Base-by-base conservation (phyloP, 2,113 vertebrate species). In the Cinclus cinclus region DNA sequence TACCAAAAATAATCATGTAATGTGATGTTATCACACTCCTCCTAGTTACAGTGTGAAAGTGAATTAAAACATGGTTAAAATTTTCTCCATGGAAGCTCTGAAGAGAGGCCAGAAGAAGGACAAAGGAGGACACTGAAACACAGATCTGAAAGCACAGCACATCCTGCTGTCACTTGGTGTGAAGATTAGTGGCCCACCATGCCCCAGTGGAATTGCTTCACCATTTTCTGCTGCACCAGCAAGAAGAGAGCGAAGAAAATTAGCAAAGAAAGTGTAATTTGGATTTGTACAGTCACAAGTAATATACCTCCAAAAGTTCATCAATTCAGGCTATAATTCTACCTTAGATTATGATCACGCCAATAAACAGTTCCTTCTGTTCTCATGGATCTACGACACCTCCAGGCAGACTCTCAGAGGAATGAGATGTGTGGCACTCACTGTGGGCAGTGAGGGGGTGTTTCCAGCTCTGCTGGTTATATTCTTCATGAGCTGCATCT, bases 381-480 rank as follows among this genome's bases (percentile, higher is more conserved):
- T 75, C 52, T 47, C 12, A 8, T 27, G 53, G 68, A 63, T 90
- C 65, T 69, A 8, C 68, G 76, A 69, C 27, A 83, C 58, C 79
- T 81, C 73, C 83, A 96, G 73, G 6, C 71, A 86, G 52, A 22
- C 65, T 90, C 81, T 56, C 7, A 24, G 52, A 68, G 58, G 79
- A 68, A 78, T 39, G 58, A 76, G 76, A 46, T 68, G 71, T 9
- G 49, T 65, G 76, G 60, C 49, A 30, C 74, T 93, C 42, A 2
- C 65, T 37, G 92, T 93, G 93, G 94, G 92, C 84, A 90, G 69
- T 12, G 62, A 68, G 94, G 79, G 76, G 94, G 69, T 60, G 91
- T 87, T 90, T 33, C 63, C 78, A 83, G 90, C 81, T 87, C 79
- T 68, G 75, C 74, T 87, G 22, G 46, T 65, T 83, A 49, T 4